These are phyloP conservation scores for Rhagoletis pomonella DNA, from an alignment of 1,140 invertebrate species.

Conservation along the genomic window DNA sequence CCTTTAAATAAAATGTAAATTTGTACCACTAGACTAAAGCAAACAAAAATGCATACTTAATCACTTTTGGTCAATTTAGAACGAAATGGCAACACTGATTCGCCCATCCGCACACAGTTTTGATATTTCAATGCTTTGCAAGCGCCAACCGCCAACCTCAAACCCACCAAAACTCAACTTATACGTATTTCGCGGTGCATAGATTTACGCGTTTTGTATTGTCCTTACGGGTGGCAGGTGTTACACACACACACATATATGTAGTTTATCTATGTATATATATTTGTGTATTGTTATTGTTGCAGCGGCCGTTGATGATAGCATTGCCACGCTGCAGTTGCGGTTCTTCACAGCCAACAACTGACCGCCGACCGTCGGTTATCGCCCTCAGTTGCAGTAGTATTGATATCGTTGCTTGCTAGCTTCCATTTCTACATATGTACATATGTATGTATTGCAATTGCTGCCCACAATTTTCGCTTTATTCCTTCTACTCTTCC, in stretches of 20 bases:
- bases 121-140: not conserved
- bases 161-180: not conserved
- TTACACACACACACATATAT: not conserved
- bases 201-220: conserved; percentile 47
- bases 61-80: not conserved
- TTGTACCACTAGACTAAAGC: too few relatives aligned
- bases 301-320: not conserved
- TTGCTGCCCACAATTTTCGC: conserved; percentile 12
- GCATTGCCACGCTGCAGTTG: conserved; percentile 36
- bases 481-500: not conserved
- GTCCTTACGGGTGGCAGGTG: conserved; percentile 8
- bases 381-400: not conserved
- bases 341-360: not conserved
- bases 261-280: not conserved
- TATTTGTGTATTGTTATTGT: conserved; percentile 5
- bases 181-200: not conserved
- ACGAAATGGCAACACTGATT: not conserved
- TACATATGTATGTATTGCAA: not conserved
- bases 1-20: too few relatives aligned
- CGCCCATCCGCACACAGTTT: not conserved
- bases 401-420: conserved; percentile 16
- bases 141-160: not conserved
- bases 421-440: not conserved
- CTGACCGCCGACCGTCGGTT: conserved; percentile 8
- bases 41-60: too few relatives aligned